Evolutionary conservation across 2,113 vertebrate species (phyloP).

Genomic region (Notothenia rossii): DNA sequence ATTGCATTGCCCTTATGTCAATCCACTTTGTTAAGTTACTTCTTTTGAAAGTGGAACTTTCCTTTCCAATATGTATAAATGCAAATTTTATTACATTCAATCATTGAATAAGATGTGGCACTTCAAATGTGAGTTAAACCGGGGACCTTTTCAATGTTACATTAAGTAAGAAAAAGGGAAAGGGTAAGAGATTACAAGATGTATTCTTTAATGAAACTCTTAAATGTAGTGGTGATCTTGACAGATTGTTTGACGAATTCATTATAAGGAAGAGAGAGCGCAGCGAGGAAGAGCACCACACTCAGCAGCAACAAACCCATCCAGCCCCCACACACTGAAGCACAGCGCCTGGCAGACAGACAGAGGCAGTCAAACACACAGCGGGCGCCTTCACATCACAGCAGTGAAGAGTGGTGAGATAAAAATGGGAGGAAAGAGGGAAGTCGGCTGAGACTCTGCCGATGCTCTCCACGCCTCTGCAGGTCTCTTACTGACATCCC

Average conservation of each 20-base stretch:
- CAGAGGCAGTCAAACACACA: constrained; percentile 73
- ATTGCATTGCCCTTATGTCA: not conserved
- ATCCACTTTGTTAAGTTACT: not conserved
- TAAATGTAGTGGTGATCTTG: constrained; percentile 32
- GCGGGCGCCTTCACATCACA: constrained; percentile 67
- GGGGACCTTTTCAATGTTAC: not conserved
- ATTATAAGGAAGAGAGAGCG: constrained; percentile 56
- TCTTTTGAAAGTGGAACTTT: not conserved
- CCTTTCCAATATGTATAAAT: not conserved
- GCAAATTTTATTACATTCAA: not conserved
- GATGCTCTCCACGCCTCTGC: constrained; percentile 39
- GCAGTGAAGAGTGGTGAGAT: constrained; percentile 51
- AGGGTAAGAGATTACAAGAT: not conserved
- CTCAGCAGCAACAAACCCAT: constrained; percentile 32
- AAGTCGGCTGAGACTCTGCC: constrained; percentile 34
- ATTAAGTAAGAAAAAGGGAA: not conserved
- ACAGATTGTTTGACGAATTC: constrained; percentile 69
- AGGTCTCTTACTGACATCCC: constrained; percentile 55
- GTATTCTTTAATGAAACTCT: constrained; percentile 26
- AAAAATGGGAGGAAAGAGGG: constrained; percentile 51
- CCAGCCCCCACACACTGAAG: constrained; percentile 20
- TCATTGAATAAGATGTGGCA: not conserved
- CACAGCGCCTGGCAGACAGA: constrained; percentile 43
- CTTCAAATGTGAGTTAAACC: not conserved
- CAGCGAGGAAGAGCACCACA: constrained; percentile 39